Conservation (phyloP, 2,888 invertebrate genomes). For the Cenopis cana region DNA sequence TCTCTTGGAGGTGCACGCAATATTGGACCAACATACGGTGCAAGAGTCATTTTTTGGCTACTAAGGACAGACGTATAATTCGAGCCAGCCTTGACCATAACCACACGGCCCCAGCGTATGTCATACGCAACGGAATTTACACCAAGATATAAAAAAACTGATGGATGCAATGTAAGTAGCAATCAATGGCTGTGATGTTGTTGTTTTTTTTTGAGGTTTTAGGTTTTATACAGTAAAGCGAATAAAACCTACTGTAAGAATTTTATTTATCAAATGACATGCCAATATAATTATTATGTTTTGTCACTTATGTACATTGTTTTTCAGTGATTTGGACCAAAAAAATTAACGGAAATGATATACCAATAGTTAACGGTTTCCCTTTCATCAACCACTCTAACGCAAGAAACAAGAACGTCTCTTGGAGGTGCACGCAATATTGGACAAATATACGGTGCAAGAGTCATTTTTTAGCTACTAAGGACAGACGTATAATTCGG, state of each 20-base stretch:
- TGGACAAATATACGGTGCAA: neutral
- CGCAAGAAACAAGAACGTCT: neutral
- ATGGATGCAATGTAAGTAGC: too few relatives aligned
- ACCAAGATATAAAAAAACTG: neutral
- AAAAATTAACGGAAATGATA: neutral
- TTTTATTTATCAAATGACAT: too few relatives aligned
- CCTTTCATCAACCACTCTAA: neutral
- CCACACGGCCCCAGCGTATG: conserved; percentile 12
- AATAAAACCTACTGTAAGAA: too few relatives aligned
- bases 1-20: neutral
- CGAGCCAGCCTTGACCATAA: conserved; percentile 1
- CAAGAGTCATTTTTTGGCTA: conserved; percentile 12
- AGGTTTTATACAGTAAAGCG: too few relatives aligned
- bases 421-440: neutral
- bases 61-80: neutral
- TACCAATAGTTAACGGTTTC: neutral
- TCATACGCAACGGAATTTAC: conserved; percentile 22
- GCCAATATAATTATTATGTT: too few relatives aligned
- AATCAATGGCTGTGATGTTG: too few relatives aligned
- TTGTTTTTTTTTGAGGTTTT: too few relatives aligned
- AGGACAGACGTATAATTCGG: neutral
- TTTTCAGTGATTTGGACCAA: neutral
- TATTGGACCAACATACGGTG: neutral
- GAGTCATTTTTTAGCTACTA: neutral
- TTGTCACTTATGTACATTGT: too few relatives aligned